phyloP scores from a whole-genome alignment of 2,888 invertebrate genomes.

The Aethes cnicana region DNA sequence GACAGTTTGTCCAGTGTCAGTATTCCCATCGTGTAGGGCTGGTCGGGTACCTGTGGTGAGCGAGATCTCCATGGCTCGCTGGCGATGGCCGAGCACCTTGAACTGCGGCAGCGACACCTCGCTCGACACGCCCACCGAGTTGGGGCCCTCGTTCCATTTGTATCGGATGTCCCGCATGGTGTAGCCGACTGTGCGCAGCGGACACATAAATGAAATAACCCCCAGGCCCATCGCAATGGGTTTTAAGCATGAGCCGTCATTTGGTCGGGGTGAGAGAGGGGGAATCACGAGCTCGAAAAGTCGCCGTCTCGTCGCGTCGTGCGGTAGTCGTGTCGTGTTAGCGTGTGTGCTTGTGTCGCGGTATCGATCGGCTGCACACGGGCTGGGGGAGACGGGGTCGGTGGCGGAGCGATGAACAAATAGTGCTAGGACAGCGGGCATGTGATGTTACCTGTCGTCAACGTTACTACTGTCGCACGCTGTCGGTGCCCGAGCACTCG shows the following conservation, averaged over 20 bases:
- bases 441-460: constrained; percentile 93
- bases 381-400: constrained; percentile 78
- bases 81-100: constrained; percentile 98
- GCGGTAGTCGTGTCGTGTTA: constrained; percentile 72
- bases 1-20: constrained; percentile 77
- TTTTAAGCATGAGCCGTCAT: constrained; percentile 76
- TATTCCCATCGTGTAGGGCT: too few relatives aligned
- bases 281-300: constrained; percentile 65
- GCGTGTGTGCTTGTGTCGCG: constrained; percentile 78
- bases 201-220: constrained; percentile 78
- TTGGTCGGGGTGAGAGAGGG: constrained; percentile 73
- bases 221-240: constrained; percentile 82
- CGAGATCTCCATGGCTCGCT: constrained; percentile 97
- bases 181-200: constrained; percentile 94
- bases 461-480: constrained; percentile 95
- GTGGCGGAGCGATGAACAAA: constrained; percentile 70
- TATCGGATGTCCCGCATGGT: constrained; percentile 98
- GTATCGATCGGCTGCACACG: constrained; percentile 70
- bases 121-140: constrained; percentile 97
- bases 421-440: constrained; percentile 66
- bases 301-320: constrained; percentile 69
- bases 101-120: constrained; percentile 98
- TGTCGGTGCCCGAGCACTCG: constrained; percentile 97
- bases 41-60: constrained; percentile 95
- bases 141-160: constrained; percentile 97